These are phyloP conservation scores for Antennarius striatus DNA, from an alignment of 2,113 vertebrate genomes.

Conservation along the genomic window DNA sequence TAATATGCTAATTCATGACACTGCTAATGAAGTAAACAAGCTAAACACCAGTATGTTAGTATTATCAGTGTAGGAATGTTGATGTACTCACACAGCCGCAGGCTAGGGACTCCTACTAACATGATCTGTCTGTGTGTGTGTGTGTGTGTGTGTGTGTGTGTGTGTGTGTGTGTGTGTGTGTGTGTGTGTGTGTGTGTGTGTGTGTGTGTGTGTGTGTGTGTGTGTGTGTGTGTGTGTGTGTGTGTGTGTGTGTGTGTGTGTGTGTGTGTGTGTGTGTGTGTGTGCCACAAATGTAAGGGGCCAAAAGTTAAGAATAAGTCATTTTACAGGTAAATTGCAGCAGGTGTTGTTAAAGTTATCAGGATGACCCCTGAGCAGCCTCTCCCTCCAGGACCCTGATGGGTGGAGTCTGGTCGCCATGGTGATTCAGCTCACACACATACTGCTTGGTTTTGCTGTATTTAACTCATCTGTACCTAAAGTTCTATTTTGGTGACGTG, in stretches of 20 bases:
- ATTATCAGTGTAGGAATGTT: too few relatives aligned
- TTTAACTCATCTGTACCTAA: too few relatives aligned
- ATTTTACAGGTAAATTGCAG: background rate
- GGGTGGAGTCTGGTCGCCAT: background rate
- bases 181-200: background rate
- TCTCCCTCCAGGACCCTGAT: constrained; percentile 10
- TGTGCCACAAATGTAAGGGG: background rate
- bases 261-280: constrained; percentile 1
- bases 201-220: background rate
- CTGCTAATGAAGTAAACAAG: background rate
- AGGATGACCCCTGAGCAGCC: background rate
- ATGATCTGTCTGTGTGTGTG: background rate
- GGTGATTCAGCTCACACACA: background rate
- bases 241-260: background rate
- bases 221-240: background rate
- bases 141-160: background rate
- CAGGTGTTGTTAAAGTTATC: background rate
- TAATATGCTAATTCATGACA: too few relatives aligned
- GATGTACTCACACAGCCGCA: too few relatives aligned
- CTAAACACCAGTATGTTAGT: background rate
- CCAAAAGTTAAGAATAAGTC: too few relatives aligned
- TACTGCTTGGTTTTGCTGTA: too few relatives aligned
- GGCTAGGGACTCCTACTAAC: too few relatives aligned
- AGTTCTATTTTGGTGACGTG: too few relatives aligned
- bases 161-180: background rate